Base-by-base conservation (phyloP, 2,888 invertebrate species). In the Mylabris sibirica region DNA sequence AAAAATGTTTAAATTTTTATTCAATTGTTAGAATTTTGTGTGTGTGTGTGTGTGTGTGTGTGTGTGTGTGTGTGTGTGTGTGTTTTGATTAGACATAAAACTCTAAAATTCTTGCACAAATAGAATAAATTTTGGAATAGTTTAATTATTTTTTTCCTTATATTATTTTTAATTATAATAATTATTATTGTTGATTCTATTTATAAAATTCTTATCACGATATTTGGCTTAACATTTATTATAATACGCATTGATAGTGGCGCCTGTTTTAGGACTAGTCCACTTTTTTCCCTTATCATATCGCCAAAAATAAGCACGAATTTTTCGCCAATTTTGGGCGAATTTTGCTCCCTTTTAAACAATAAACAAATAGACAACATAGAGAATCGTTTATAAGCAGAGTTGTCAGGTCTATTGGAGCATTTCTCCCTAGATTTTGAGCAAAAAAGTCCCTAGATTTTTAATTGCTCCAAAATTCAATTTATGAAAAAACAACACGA, bases 131-230 rank as follows among this genome's bases (percentile, higher is more conserved):
- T 17, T 65, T 20, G 49, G 8, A 49, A 49, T 49, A 20, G 49
- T 49, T 20, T 9, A 41, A 41, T n/a, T 41, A 17, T 41, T 17
- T 44, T 17, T 17, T n/a, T 44, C 2, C n/a, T 5, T 6, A 5
- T 38, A 38, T 44, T 17, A 20, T 49, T 49, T 11, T 49, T 49
- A 11, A 14, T 17, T 44, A 1, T 44, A 3, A n/a, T 44, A 2
- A 17, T 12, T 17, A n/a, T 49, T 17, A 44, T 38, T 38, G 1
- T 44, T 35, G 26, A 65, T n/a, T 60, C 59, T 65, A 65, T 38
- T 65, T 65, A 59, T 65, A 65, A 65, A 65, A 65, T 65, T 60
- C 60, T 65, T 59, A 65, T 65, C 65, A 65, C 68, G 64, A 61
- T 68, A 68, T 67, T 63, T 34, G 24, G 49, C 59, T 38, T 44